phyloP scores from a whole-genome alignment of 2,113 vertebrate species.

The Sisor rabdophorus region DNA sequence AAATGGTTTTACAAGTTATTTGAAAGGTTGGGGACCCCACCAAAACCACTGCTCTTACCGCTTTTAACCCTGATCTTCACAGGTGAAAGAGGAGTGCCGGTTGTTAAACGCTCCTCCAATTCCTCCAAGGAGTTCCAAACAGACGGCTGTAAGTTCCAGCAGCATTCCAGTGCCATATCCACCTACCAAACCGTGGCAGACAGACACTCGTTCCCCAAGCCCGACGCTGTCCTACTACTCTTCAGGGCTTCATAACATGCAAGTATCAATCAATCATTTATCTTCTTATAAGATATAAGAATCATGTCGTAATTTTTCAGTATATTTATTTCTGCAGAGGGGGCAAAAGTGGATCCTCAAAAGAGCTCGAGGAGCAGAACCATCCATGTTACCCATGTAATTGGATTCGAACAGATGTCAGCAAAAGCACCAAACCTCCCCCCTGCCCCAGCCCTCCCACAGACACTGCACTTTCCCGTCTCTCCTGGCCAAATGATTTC shows the following conservation, averaged over 20 bases:
- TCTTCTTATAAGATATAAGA: not conserved
- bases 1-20: no score
- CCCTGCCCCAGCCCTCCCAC: constrained; percentile 66
- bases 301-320: constrained; percentile 1
- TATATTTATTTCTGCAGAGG: constrained; percentile 67
- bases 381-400: constrained; percentile 83
- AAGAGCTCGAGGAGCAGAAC: constrained; percentile 68
- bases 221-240: constrained; percentile 97
- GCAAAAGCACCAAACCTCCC: constrained; percentile 64
- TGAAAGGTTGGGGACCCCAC: no score
- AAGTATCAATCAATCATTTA: constrained; percentile 57
- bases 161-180: constrained; percentile 70
- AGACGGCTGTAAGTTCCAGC: constrained; percentile 50
- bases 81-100: constrained; percentile 97
- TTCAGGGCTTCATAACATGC: constrained; percentile 95
- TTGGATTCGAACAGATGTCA: constrained; percentile 66
- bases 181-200: constrained; percentile 76
- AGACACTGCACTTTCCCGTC: constrained; percentile 73
- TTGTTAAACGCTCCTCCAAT: constrained; percentile 94
- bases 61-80: not conserved
- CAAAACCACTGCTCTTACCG: no score
- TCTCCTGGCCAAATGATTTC: constrained; percentile 92
- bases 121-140: constrained; percentile 88
- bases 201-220: constrained; percentile 89
- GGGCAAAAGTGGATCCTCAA: constrained; percentile 68